These are phyloP conservation scores for Cygnus atratus DNA, from an alignment of 2,113 vertebrate genomes.

Conservation along the genomic window DNA sequence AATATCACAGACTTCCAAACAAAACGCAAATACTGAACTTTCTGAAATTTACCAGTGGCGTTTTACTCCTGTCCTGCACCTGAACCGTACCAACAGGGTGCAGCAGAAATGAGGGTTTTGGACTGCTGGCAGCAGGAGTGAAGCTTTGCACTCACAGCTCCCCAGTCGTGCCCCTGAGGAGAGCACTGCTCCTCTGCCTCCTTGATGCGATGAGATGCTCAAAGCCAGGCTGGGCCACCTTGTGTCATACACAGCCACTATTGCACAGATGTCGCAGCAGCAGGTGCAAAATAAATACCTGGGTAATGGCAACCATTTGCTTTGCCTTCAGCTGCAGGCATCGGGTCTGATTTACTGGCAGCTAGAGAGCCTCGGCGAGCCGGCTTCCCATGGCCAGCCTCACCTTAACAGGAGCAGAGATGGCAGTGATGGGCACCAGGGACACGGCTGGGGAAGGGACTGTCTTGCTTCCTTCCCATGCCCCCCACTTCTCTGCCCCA, in stretches of 20 bases:
- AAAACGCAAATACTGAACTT: conserved; percentile 70
- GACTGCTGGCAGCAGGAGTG: conserved; percentile 21
- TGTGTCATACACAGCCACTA: conserved; percentile 14
- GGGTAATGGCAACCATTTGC: conserved; percentile 42
- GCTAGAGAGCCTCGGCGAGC: conserved; percentile 2
- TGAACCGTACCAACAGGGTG: background rate
- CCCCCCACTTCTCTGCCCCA: background rate
- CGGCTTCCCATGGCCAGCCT: background rate
- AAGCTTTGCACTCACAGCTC: conserved; percentile 14
- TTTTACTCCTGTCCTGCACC: conserved; percentile 43
- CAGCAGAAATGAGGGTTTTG: conserved; percentile 3
- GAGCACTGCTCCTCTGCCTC: background rate
- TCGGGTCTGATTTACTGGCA: conserved; percentile 41
- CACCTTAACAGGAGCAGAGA: background rate
- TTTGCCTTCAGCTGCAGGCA: conserved; percentile 33
- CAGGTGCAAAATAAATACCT: conserved; percentile 53
- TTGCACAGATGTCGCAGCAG: conserved; percentile 32
- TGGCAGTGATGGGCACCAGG: background rate
- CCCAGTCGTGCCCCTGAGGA: background rate
- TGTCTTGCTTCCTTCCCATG: background rate
- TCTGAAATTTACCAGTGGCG: conserved; percentile 58
- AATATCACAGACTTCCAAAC: conserved; percentile 67
- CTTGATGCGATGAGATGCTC: conserved; percentile 1
- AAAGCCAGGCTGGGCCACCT: conserved; percentile 32
- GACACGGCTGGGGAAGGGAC: background rate